Conservation (phyloP, 2,113 vertebrate species). For the Pygoscelis adeliae region DNA sequence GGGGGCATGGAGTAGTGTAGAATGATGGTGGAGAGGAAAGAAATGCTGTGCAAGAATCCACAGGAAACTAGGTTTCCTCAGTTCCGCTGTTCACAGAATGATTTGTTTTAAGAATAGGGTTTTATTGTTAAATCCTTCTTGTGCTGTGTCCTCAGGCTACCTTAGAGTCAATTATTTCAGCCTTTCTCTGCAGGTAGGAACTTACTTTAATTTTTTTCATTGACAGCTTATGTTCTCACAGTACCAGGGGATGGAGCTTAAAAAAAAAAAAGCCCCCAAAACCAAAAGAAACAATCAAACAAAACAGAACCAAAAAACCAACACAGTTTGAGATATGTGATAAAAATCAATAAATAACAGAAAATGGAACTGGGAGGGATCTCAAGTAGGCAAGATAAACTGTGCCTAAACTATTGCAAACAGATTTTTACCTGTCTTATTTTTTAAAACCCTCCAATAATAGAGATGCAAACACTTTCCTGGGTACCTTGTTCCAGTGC, state of each 20-base stretch:
- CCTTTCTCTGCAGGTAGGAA: neutral
- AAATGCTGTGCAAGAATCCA: neutral
- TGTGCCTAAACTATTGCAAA: neutral
- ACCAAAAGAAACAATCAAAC: neutral
- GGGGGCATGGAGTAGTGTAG: neutral
- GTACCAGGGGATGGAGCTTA: neutral
- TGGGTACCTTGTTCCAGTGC: neutral
- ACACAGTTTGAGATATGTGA: neutral
- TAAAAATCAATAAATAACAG: neutral
- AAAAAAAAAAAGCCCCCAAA: neutral
- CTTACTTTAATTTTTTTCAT: neutral
- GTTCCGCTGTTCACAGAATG: neutral
- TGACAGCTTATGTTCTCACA: neutral
- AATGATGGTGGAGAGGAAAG: neutral
- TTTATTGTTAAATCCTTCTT: neutral
- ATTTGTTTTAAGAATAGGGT: neutral
- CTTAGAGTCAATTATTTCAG: neutral
- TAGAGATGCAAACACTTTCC: neutral
- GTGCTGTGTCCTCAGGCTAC: neutral
- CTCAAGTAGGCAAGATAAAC: neutral
- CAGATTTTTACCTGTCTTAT: neutral
- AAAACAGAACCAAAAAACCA: neutral
- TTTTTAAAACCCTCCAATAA: neutral
- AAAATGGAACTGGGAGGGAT: neutral
- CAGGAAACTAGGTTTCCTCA: neutral